Evolutionary conservation across 2,888 invertebrate genomes (phyloP).

Genomic region (Gisinianus flammeolus): DNA sequence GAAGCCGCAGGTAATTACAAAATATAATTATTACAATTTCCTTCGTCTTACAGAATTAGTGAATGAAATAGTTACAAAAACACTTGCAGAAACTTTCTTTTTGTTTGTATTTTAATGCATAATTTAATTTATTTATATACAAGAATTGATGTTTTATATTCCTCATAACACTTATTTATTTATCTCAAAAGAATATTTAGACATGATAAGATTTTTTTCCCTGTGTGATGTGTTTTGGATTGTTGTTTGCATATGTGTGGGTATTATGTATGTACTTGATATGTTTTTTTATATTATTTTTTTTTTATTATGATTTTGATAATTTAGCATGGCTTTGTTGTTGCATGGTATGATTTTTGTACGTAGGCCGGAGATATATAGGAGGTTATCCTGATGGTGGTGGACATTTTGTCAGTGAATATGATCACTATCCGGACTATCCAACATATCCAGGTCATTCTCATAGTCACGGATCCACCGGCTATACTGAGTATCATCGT

Average conservation of each 20-base stretch:
- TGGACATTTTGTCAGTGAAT: constrained; percentile 62
- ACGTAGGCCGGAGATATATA: constrained; percentile 46
- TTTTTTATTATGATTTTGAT: constrained; percentile 34
- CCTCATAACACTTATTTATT: too few species aligned
- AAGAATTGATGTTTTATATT: too few species aligned
- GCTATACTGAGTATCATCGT: constrained; percentile 58
- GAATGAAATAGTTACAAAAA: not conserved
- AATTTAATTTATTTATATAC: too few species aligned
- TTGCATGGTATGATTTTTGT: constrained; percentile 4
- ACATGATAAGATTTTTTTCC: not conserved
- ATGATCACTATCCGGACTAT: constrained; percentile 64
- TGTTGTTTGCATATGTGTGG: not conserved
- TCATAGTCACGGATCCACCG: constrained; percentile 42
- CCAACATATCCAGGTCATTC: constrained; percentile 51
- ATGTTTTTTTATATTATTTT: constrained; percentile 25
- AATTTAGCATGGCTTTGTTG: constrained; percentile 24
- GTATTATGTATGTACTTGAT: too few species aligned
- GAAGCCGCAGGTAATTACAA: constrained; percentile 40
- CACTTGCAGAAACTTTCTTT: not conserved
- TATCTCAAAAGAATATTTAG: not conserved
- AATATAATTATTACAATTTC: not conserved
- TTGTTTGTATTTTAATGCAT: not conserved
- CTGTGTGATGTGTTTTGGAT: not conserved
- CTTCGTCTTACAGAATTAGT: not conserved
- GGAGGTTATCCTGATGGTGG: constrained; percentile 34